Percentiles rank a stretch among this genome's conserved stretches.
These are phyloP conservation scores for Periphyllus acericola DNA, from an alignment of 2,888 invertebrate species.

Conservation along the genomic window DNA sequence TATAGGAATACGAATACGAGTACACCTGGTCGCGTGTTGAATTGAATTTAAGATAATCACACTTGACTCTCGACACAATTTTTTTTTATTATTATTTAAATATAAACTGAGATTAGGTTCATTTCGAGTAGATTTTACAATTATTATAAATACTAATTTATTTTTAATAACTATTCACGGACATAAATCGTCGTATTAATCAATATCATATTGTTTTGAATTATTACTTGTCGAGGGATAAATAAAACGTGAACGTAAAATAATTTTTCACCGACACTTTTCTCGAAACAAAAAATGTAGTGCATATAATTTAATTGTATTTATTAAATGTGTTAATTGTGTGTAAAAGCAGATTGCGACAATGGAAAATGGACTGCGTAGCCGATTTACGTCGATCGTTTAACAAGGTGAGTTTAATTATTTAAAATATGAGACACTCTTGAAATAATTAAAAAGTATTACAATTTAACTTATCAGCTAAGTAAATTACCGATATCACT, in stretches of 20 bases:
- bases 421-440: slow-evolving; percentile 16
- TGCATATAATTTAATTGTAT: not conserved
- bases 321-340: not conserved
- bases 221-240: not conserved
- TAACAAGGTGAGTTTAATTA: slow-evolving; percentile 13
- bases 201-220: not conserved
- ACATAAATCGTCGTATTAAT: not conserved
- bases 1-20: not conserved
- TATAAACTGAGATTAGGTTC: slow-evolving; percentile 33
- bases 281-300: not conserved
- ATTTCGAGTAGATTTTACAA: slow-evolving; percentile 41
- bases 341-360: not conserved
- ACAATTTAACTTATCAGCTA: not conserved
- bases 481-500: slow-evolving; percentile 9
- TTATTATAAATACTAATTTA: slow-evolving; percentile 35
- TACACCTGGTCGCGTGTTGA: slow-evolving; percentile 39
- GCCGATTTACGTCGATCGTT: not conserved
- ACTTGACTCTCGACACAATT: slow-evolving; percentile 42
- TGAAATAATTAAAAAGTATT: slow-evolving; percentile 21
- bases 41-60: slow-evolving; percentile 21
- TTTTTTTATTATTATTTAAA: slow-evolving; percentile 6
- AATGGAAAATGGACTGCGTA: not conserved
- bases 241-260: not conserved
- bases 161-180: slow-evolving; percentile 10
- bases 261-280: not conserved